Evolutionary conservation across 2,113 vertebrate species (phyloP).

Genomic region (Xenopus laevis): DNA sequence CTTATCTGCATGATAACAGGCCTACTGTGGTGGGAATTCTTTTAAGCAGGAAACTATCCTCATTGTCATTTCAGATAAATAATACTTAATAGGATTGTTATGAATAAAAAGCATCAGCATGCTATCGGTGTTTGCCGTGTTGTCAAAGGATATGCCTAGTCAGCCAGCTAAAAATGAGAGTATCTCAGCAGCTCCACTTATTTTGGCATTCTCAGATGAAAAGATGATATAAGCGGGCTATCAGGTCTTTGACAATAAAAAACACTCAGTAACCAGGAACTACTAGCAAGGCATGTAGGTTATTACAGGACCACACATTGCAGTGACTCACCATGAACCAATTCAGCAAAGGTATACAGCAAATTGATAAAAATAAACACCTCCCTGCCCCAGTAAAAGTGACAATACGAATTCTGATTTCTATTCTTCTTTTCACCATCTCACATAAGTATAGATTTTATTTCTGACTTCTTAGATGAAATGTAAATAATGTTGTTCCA

Average conservation of each 20-base stretch:
- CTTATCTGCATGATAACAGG: conserved; percentile 38
- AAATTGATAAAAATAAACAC: too few species aligned
- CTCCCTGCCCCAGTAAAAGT: too few species aligned
- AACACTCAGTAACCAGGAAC: conserved; percentile 12
- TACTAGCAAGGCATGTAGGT: too few species aligned
- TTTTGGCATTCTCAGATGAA: conserved; percentile 20
- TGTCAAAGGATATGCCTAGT: conserved; percentile 33
- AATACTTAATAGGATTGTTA: conserved; percentile 40
- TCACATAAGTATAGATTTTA: too few species aligned
- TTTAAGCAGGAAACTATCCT: conserved; percentile 29
- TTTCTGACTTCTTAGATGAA: too few species aligned
- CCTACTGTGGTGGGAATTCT: conserved; percentile 38
- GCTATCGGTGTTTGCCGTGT: conserved; percentile 17
- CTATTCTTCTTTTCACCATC: too few species aligned
- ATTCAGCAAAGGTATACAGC: too few species aligned
- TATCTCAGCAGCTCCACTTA: conserved; percentile 30
- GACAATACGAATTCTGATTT: too few species aligned
- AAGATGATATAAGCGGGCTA: conserved; percentile 14
- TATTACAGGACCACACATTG: too few species aligned
- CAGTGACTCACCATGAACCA: too few species aligned
- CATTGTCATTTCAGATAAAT: conserved; percentile 41
- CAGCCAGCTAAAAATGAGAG: conserved; percentile 15
- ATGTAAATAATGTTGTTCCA: too few species aligned
- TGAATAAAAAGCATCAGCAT: conserved; percentile 36
- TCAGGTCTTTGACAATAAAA: conserved; percentile 12